A percentile compares a stretch with the other conserved stretches of the same genome.
Evolutionary conservation across 2,888 invertebrate genomes (phyloP).

Genomic region (Alloscopus bannaensis): DNA sequence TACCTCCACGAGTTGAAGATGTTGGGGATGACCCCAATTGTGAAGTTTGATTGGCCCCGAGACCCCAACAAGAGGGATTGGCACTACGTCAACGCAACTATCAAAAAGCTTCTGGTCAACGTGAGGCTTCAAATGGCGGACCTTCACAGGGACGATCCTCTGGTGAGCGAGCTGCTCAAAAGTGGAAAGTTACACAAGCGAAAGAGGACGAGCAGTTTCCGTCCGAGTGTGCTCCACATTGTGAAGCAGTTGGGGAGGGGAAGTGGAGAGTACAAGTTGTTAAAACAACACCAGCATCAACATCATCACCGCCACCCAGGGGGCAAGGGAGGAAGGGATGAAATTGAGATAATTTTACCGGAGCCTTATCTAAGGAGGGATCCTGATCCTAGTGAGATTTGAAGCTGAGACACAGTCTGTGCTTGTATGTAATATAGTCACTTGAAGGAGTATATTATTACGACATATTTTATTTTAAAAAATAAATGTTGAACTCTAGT

Average conservation of each 20-base stretch:
- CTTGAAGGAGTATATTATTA: too few species aligned
- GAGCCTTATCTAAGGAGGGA: slow-evolving; percentile 18
- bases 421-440: too few species aligned
- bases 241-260: slow-evolving; percentile 28
- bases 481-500: too few species aligned
- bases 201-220: not conserved
- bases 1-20: slow-evolving; percentile 39
- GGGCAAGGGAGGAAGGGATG: slow-evolving; percentile 14
- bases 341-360: slow-evolving; percentile 45
- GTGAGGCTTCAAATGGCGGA: slow-evolving; percentile 42
- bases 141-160: slow-evolving; percentile 37
- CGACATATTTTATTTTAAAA: too few species aligned
- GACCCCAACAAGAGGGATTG: not conserved
- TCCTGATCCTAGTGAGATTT: too few species aligned
- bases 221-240: slow-evolving; percentile 30
- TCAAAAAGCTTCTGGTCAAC: slow-evolving; percentile 16
- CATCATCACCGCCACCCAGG: not conserved
- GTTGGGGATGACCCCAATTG: slow-evolving; percentile 10
- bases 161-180: slow-evolving; percentile 16
- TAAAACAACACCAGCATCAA: slow-evolving; percentile 16
- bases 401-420: too few species aligned
- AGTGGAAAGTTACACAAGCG: slow-evolving; percentile 21
- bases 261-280: slow-evolving; percentile 37
- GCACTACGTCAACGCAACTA: not conserved
- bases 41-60: not conserved